Evolutionary conservation across 1,140 invertebrate genomes (phyloP).

Genomic region (Drosophila pseudoananassae): DNA sequence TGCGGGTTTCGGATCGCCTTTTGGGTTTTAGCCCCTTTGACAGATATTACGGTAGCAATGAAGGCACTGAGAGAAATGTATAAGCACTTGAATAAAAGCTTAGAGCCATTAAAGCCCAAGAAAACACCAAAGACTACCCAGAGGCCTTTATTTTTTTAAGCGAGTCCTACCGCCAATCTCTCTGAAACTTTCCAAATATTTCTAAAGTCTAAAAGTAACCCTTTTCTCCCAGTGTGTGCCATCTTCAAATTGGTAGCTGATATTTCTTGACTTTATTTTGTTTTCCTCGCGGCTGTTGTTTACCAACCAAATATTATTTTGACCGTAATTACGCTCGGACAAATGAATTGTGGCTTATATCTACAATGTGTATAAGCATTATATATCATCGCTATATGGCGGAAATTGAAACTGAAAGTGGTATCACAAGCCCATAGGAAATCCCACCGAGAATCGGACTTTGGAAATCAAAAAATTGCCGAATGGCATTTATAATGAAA

Average conservation of each 20-base stretch:
- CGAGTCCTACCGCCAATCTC: not conserved
- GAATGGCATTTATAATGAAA: constrained; percentile 63
- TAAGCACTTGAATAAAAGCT: not conserved
- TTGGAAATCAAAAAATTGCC: constrained; percentile 28
- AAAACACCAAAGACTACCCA: too few species aligned
- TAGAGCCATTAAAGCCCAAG: not conserved
- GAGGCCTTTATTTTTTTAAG: too few species aligned
- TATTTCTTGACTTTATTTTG: constrained; percentile 51
- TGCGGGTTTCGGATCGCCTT: constrained; percentile 21
- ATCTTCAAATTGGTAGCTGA: constrained; percentile 25
- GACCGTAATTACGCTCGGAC: constrained; percentile 77
- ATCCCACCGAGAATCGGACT: constrained; percentile 22
- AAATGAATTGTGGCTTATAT: constrained; percentile 3
- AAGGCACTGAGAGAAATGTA: not conserved
- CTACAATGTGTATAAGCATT: not conserved
- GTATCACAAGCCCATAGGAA: constrained; percentile 51
- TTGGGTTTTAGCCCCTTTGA: not conserved
- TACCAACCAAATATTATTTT: constrained; percentile 83
- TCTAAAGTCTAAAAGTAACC: not conserved
- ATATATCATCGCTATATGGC: constrained; percentile 3
- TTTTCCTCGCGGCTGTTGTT: constrained; percentile 76
- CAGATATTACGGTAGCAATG: constrained; percentile 37
- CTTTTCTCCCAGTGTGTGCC: constrained; percentile 19
- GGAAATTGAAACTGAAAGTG: constrained; percentile 33
- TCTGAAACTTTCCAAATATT: not conserved